phyloP scores from a whole-genome alignment of 2,113 vertebrate species.

The Myrmecobius fasciatus region DNA sequence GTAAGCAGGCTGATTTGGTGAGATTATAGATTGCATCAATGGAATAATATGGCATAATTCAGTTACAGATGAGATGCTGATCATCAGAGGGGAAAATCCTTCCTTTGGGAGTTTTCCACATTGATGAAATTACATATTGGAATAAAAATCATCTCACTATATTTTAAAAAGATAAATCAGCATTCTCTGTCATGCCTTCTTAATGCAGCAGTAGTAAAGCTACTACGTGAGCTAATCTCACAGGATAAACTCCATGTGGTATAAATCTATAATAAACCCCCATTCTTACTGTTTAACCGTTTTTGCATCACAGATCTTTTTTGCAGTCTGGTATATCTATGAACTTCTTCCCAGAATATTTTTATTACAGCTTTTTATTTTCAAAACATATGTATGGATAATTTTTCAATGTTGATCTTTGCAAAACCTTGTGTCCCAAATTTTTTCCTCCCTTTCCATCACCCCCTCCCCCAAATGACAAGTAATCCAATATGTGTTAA shows the following conservation, averaged over 20 bases:
- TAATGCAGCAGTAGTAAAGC: neutral
- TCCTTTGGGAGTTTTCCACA: neutral
- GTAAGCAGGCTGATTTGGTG: neutral
- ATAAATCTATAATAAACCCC: neutral
- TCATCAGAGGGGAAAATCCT: neutral
- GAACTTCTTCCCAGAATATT: neutral
- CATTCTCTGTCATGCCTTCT: neutral
- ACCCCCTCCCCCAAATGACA: too few relatives aligned
- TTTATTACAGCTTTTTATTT: neutral
- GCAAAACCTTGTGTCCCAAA: too few relatives aligned
- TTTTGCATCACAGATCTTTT: neutral
- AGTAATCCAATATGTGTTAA: too few relatives aligned
- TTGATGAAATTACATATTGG: neutral
- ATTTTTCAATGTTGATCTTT: too few relatives aligned
- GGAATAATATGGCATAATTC: neutral
- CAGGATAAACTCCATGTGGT: neutral
- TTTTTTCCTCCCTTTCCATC: too few relatives aligned
- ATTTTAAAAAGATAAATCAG: neutral
- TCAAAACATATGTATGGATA: too few relatives aligned
- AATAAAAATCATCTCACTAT: neutral
- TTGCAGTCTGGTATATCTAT: neutral
- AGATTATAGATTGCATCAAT: neutral
- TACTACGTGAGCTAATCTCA: neutral
- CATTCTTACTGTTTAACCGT: neutral
- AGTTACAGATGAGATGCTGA: neutral